phyloP scores from a whole-genome alignment of 2,113 vertebrate genomes.

The Scopus umbretta region DNA sequence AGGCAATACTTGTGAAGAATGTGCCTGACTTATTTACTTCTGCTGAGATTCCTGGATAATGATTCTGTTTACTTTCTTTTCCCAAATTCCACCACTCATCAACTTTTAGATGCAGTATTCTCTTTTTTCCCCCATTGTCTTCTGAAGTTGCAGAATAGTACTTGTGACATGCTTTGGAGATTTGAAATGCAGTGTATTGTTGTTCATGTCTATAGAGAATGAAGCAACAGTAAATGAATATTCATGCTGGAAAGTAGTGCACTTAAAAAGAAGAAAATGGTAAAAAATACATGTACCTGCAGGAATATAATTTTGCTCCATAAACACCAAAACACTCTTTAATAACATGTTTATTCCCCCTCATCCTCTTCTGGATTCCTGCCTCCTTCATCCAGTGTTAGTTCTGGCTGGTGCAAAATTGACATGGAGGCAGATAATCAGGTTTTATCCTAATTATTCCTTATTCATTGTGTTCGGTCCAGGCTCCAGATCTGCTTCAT shows the following conservation, averaged over 20 bases:
- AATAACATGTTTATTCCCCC: not conserved
- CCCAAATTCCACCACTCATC: not conserved
- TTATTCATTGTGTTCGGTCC: not conserved
- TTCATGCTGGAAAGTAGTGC: not conserved
- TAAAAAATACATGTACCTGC: not conserved
- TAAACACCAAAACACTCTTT: not conserved
- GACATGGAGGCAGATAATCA: not conserved
- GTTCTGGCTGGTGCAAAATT: not conserved
- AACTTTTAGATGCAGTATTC: not conserved
- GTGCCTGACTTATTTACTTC: not conserved
- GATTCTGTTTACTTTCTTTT: not conserved
- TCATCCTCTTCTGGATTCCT: not conserved
- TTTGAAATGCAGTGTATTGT: not conserved
- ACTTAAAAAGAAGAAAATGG: not conserved
- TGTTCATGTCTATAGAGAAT: not conserved
- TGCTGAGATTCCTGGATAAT: not conserved
- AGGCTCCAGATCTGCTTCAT: not conserved
- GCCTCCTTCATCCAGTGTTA: not conserved
- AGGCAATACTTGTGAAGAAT: not conserved
- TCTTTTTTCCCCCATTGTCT: not conserved
- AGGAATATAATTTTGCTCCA: not conserved
- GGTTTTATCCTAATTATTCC: not conserved
- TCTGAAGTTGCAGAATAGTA: not conserved
- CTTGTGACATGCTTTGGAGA: not conserved
- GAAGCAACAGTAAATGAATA: not conserved